Evolutionary conservation across 2,888 invertebrate genomes (phyloP), one percentile per base, ranked within the genome.

Genomic region (Byasa hedistus): DNA sequence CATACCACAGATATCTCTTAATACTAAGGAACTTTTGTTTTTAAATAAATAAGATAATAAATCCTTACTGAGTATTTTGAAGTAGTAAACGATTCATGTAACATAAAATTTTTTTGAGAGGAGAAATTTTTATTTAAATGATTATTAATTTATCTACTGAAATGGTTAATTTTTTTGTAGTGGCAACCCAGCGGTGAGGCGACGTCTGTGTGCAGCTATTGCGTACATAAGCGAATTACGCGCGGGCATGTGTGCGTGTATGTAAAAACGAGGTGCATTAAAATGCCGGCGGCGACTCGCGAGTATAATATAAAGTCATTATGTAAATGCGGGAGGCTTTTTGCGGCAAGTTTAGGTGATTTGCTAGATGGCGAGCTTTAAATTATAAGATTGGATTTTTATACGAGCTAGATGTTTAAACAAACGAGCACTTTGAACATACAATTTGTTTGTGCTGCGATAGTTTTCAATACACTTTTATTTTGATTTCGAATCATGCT

Each of bases 251-350:
- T 77, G 76, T 73, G 73, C 70, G 73, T 75, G 72, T 72, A 68
- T 71, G 74, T 72, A 73, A 74, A 76, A 78, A 80, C 73, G 76
- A 75, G 73, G 65, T 65, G 71, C 85, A 87, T 90, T 89, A 87
- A 89, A 85, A 91, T 90, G 87, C 89, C 75, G 81, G 75, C 76
- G 78, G 79, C 82, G 82, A 78, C 76, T 73, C 81, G 74, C 77
- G 76, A 77, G 81, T 86, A 85, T 85, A 86, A 88, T 87, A 91
- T 90, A 87, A 89, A 90, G 89, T 89, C 86, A 89, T 91, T 90
- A 90, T 89, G 89, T 82, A 89, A 89, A 90, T 89, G 81, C 72
- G 71, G 69, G 68, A 73, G 77, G 80, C 80, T 82, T 88, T 87
- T 84, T 85, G 80, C 79, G 75, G 76, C 79, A 84, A 84, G 82